Percentiles rank a stretch among this genome's conserved stretches.
Conservation (phyloP, 2,888 invertebrate genomes). For the Subacronicta megacephala region DNA sequence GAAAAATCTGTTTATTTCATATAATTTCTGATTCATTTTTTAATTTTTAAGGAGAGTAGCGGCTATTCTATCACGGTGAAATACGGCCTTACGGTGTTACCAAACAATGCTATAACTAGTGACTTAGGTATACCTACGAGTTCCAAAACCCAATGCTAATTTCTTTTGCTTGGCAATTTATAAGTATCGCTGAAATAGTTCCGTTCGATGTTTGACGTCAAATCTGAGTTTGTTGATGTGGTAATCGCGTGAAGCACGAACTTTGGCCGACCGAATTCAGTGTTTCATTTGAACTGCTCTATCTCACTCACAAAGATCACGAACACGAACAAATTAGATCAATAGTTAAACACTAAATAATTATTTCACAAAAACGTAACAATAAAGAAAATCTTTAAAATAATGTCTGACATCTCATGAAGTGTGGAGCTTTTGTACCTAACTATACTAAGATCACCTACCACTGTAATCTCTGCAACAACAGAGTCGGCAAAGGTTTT, state of each 20-base stretch:
- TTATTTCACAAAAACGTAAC: background rate
- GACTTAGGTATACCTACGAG: slow-evolving; percentile 1
- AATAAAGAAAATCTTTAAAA: too few species aligned
- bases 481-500: too few species aligned
- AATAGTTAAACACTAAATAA: slow-evolving; percentile 5
- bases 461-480: too few species aligned
- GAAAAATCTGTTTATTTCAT: too few species aligned
- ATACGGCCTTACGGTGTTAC: too few species aligned
- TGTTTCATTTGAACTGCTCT: slow-evolving; percentile 55
- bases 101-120: slow-evolving; percentile 1
- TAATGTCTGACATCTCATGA: too few species aligned
- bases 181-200: slow-evolving; percentile 32
- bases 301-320: slow-evolving; percentile 42
- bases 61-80: too few species aligned
- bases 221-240: slow-evolving; percentile 68
- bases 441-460: too few species aligned
- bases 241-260: slow-evolving; percentile 73
- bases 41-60: too few species aligned
- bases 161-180: slow-evolving; percentile 24
- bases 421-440: too few species aligned
- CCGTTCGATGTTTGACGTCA: slow-evolving; percentile 58
- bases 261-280: slow-evolving; percentile 39
- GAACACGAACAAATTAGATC: slow-evolving; percentile 22
- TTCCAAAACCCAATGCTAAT: slow-evolving; percentile 7
- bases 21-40: too few species aligned